A percentile compares a stretch with the other conserved stretches of the same genome.
Evolutionary conservation across 2,888 invertebrate genomes (phyloP).

Genomic region (Volucella bombylans): DNA sequence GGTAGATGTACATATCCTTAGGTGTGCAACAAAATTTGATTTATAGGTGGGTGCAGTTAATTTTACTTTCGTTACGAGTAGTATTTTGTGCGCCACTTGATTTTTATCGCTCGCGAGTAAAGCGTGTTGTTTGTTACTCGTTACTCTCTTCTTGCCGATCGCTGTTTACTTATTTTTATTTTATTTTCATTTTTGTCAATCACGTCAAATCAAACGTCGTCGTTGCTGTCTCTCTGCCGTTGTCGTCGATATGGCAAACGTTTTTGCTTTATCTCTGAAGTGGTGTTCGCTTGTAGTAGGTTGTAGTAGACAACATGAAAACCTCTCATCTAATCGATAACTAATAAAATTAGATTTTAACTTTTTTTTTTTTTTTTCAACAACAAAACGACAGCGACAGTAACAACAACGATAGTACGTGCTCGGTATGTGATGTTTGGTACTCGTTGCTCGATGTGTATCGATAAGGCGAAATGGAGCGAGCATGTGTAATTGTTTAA

Average conservation of each 20-base stretch:
- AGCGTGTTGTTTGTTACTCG: not conserved
- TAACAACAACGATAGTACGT: slow-evolving; percentile 27
- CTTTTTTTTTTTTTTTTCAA: not conserved
- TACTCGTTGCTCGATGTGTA: slow-evolving; percentile 14
- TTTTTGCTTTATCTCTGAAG: slow-evolving; percentile 46
- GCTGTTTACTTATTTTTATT: slow-evolving; percentile 1
- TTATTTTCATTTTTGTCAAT: slow-evolving; percentile 47
- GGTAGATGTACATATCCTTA: not conserved
- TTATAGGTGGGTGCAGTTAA: slow-evolving; percentile 42
- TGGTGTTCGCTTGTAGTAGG: slow-evolving; percentile 29
- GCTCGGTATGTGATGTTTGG: slow-evolving; percentile 7
- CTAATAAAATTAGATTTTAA: slow-evolving; percentile 65
- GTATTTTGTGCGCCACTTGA: slow-evolving; percentile 35
- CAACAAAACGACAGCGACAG: slow-evolving; percentile 9
- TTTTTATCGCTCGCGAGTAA: slow-evolving; percentile 23
- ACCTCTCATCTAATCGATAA: slow-evolving; percentile 65
- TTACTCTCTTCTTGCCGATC: too few species aligned
- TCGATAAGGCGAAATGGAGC: slow-evolving; percentile 58
- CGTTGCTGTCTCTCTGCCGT: not conserved
- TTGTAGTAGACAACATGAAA: slow-evolving; percentile 41
- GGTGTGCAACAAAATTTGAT: slow-evolving; percentile 36
- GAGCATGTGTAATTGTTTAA: slow-evolving; percentile 68
- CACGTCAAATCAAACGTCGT: slow-evolving; percentile 47
- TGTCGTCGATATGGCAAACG: too few species aligned
- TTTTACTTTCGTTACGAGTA: slow-evolving; percentile 53